phyloP scores from a whole-genome alignment of 2,888 invertebrate genomes.

The Neocrepidodera transversa region DNA sequence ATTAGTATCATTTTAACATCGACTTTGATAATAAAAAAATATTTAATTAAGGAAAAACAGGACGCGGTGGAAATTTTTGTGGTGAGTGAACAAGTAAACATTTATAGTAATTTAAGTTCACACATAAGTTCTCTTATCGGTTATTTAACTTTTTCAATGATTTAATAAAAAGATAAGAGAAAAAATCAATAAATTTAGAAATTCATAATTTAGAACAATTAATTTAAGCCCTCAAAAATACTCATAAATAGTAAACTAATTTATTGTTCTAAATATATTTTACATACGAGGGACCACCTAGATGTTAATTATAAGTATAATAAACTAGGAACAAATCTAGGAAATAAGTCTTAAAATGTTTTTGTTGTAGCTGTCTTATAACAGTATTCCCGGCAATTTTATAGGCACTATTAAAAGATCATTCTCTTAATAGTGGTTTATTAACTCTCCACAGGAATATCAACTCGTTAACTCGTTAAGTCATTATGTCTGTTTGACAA shows the following conservation, averaged over 20 bases:
- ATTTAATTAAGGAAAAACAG: slow-evolving; percentile 1
- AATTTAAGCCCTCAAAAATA: too few species aligned
- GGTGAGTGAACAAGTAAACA: background rate
- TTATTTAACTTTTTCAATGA: background rate
- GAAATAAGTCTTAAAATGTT: slow-evolving; percentile 5
- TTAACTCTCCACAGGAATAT: slow-evolving; percentile 23
- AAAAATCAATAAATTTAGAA: too few species aligned
- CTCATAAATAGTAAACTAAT: too few species aligned
- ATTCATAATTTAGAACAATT: too few species aligned
- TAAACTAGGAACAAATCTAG: background rate
- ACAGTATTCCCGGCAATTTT: slow-evolving; percentile 2
- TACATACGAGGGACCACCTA: too few species aligned
- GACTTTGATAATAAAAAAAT: background rate
- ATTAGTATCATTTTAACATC: background rate
- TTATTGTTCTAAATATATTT: too few species aligned
- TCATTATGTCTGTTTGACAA: slow-evolving; percentile 26
- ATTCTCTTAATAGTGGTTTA: slow-evolving; percentile 22
- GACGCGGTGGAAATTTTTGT: slow-evolving; percentile 4
- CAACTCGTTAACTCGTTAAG: slow-evolving; percentile 22
- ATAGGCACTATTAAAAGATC: slow-evolving; percentile 20
- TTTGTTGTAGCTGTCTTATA: slow-evolving; percentile 8
- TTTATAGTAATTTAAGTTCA: background rate
- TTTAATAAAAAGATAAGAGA: too few species aligned
- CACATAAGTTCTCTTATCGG: background rate
- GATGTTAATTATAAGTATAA: too few species aligned